Evolutionary conservation across 2,888 invertebrate species (phyloP).

Genomic region (Apotomis turbidana): DNA sequence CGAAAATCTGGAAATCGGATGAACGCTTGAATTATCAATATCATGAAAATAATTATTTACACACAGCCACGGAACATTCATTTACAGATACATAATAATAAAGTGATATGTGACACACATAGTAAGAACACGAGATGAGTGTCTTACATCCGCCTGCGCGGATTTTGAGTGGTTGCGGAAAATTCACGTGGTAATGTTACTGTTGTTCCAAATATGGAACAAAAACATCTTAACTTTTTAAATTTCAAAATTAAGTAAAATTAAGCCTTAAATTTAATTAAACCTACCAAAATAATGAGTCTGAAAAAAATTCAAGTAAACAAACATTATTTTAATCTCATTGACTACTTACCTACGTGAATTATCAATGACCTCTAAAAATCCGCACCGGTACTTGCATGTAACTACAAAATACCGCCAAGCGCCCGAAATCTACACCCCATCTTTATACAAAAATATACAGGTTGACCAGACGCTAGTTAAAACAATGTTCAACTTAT

Average conservation of each 20-base stretch:
- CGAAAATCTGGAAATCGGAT: constrained; percentile 33
- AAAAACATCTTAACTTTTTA: background rate
- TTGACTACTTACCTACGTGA: background rate
- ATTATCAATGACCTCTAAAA: background rate
- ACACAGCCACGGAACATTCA: constrained; percentile 41
- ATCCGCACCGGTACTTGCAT: constrained; percentile 2
- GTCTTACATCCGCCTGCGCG: constrained; percentile 42
- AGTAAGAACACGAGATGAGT: constrained; percentile 62
- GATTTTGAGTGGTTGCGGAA: background rate
- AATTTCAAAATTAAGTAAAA: background rate
- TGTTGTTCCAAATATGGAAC: constrained; percentile 13
- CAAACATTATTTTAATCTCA: background rate
- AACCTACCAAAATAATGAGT: too few relatives aligned
- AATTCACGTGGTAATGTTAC: constrained; percentile 42
- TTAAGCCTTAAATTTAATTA: too few relatives aligned
- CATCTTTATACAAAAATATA: constrained; percentile 37
- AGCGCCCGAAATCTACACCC: constrained; percentile 17
- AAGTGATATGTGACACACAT: constrained; percentile 67
- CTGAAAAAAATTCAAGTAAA: background rate
- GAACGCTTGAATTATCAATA: constrained; percentile 34
- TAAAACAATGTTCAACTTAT: constrained; percentile 25
- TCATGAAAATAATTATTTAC: constrained; percentile 40
- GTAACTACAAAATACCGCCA: constrained; percentile 26
- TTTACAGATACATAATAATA: constrained; percentile 61
- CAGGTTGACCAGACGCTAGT: constrained; percentile 14